Percentiles rank a stretch among this genome's conserved stretches.
Conservation (phyloP, 30 jellyfish, hydroid and myxozoan species). For the Aurelia aurita region DNA sequence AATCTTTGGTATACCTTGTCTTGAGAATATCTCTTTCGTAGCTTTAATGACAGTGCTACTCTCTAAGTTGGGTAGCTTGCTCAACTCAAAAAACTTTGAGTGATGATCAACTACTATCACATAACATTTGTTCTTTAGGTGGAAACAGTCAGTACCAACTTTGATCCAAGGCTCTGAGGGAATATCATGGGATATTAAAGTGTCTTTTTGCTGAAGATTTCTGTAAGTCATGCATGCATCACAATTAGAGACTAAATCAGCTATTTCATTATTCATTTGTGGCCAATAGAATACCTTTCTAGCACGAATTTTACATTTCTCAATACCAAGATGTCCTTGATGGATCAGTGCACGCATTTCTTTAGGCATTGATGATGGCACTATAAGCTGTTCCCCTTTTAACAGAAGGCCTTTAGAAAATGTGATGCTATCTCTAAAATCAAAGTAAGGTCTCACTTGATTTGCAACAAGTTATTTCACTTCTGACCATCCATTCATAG, state of each 20-base stretch:
- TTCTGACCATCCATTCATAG: conserved; percentile 56
- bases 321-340: conserved; percentile 63
- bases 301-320: conserved; percentile 34
- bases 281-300: conserved; percentile 62
- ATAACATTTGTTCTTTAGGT: conserved; percentile 10
- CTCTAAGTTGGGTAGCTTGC: conserved; percentile 16
- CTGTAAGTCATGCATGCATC: conserved; percentile 37
- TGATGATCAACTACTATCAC: conserved; percentile 19
- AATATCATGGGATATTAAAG: conserved; percentile 40
- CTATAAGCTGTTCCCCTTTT: conserved; percentile 37
- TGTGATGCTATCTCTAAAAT: conserved; percentile 5
- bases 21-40: conserved; percentile 1
- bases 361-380: conserved; percentile 33
- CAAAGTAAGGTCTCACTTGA: conserved; percentile 22
- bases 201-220: conserved; percentile 34
- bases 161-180: conserved; percentile 55
- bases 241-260: conserved; percentile 53
- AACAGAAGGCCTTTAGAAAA: conserved; percentile 22
- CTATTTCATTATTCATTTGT: conserved; percentile 44
- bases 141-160: conserved; percentile 51
- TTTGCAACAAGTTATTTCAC: conserved; percentile 6
- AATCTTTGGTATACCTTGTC: conserved; percentile 23
- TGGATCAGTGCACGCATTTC: conserved; percentile 44
- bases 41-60: conserved; percentile 15
- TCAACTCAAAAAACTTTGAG: conserved; percentile 21